Conservation (phyloP, 2,113 vertebrate genomes). For the Lagopus leucura region DNA sequence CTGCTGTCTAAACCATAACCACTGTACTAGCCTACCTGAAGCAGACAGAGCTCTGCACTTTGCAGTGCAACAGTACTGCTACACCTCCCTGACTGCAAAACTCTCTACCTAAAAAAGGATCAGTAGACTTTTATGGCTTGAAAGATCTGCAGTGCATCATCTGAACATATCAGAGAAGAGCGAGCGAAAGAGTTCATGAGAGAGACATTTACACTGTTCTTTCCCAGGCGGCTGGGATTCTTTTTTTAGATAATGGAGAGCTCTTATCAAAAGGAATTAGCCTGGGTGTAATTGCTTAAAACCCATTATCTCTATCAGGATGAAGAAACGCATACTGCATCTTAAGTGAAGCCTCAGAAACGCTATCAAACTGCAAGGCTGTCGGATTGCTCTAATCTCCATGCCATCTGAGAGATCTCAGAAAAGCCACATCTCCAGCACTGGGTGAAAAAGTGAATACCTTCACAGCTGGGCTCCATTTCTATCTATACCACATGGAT, state of each 20-base stretch:
- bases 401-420: background rate
- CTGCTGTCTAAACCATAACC: background rate
- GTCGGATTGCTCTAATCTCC: constrained; percentile 25
- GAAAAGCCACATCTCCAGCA: background rate
- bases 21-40: background rate
- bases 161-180: constrained; percentile 20
- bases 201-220: constrained; percentile 62
- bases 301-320: constrained; percentile 74
- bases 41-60: background rate
- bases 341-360: constrained; percentile 67
- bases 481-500: background rate
- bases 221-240: constrained; percentile 46
- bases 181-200: constrained; percentile 20
- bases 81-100: background rate
- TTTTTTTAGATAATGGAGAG: constrained; percentile 74
- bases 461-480: background rate
- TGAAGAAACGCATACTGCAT: constrained; percentile 71
- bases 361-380: constrained; percentile 39
- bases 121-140: background rate
- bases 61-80: background rate
- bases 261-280: constrained; percentile 75
- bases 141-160: constrained; percentile 33
- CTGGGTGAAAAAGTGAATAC: background rate
- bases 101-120: background rate
- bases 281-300: constrained; percentile 75